Percentiles rank a stretch among this genome's conserved stretches.
Conservation (phyloP, 2,113 vertebrate genomes). For the Cromileptes altivelis region DNA sequence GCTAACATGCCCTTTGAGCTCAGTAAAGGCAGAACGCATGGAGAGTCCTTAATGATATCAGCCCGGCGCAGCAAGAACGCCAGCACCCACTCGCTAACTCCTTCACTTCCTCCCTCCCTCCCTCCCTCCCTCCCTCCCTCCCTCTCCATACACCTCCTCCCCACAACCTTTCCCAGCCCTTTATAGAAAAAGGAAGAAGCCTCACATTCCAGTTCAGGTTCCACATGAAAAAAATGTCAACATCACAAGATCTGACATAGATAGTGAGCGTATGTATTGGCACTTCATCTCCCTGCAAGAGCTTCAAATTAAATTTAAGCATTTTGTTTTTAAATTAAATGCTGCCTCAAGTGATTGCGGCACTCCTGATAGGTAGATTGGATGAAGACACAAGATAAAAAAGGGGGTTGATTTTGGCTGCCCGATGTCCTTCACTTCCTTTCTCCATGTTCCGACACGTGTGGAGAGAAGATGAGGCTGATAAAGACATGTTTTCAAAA, state of each 20-base stretch:
- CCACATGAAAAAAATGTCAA: slow-evolving; percentile 20
- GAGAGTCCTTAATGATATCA: slow-evolving; percentile 79
- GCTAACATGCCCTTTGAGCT: slow-evolving; percentile 78
- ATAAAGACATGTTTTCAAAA: slow-evolving; percentile 40
- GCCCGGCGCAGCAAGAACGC: slow-evolving; percentile 42
- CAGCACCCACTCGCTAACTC: slow-evolving; percentile 36
- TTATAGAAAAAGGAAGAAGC: slow-evolving; percentile 4
- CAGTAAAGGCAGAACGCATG: slow-evolving; percentile 63
- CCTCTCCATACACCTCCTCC: slow-evolving; percentile 6
- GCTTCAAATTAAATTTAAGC: slow-evolving; percentile 64
- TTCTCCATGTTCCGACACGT: slow-evolving; percentile 52
- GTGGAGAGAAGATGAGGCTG: slow-evolving; percentile 38
- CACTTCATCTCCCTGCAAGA: slow-evolving; percentile 42
- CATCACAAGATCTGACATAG: slow-evolving; percentile 45
- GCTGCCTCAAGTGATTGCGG: slow-evolving; percentile 58
- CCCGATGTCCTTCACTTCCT: slow-evolving; percentile 62
- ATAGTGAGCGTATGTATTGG: slow-evolving; percentile 32
- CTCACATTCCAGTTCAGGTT: slow-evolving; percentile 14
- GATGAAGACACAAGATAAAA: slow-evolving; percentile 72
- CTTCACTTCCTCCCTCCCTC: slow-evolving; percentile 23
- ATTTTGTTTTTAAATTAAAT: slow-evolving; percentile 70
- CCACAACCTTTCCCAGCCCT: slow-evolving; percentile 23
- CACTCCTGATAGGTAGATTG: slow-evolving; percentile 64
- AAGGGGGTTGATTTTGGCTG: slow-evolving; percentile 51
- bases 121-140: background rate